Evolutionary conservation across 2,797 vertebrate species (phyloP), one percentile per base, ranked within the genome.

Genomic region (Clamator glandarius): DNA sequence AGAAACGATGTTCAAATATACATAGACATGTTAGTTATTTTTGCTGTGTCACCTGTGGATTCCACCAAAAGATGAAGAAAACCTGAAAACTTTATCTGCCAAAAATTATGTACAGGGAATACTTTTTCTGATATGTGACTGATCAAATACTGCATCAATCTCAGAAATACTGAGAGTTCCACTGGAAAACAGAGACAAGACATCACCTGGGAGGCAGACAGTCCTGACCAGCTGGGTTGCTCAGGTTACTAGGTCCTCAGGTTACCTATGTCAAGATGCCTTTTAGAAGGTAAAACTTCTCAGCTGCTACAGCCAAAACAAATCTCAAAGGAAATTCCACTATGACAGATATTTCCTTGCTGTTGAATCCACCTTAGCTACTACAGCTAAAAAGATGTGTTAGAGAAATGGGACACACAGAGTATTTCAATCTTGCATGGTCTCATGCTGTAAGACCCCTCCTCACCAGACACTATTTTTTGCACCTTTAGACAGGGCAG

Each of bases 1-100:
- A 87, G 41, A 62, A n/a, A 59, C 19, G 55, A 41, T 83, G 25
- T 73, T 82, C 50, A 77, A 83, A 89, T 89, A 70, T 63, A 88
- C 11, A 59, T 51, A 44, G 48, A 77, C 52, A 57, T 5, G 9
- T 55, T 92, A 19, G 13, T 52, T 83, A 57, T 52, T 83, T 87
- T 91, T 77, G 41, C 77, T 91, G 25, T 67, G 64, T 70, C 73
- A 83, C 52, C 36, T 64, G 35, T 46, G 50, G 57, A 50, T 91
- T 72, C 36, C 54, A 64, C 51, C 41, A 90, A 80, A 91, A 80
- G 75, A 91, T 31, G 35, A 94, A 85, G 61, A 68, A 28, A 89
- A 92, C 91, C 11, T 84, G 63, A 63, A 92, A 83, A 80, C 48
- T 33, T 75, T 83, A 15, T 31, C 63, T 89, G 93, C 81, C 78